These are phyloP conservation scores for Trachymyrmex septentrionalis DNA, from an alignment of 1,140 invertebrate genomes.

Conservation along the genomic window DNA sequence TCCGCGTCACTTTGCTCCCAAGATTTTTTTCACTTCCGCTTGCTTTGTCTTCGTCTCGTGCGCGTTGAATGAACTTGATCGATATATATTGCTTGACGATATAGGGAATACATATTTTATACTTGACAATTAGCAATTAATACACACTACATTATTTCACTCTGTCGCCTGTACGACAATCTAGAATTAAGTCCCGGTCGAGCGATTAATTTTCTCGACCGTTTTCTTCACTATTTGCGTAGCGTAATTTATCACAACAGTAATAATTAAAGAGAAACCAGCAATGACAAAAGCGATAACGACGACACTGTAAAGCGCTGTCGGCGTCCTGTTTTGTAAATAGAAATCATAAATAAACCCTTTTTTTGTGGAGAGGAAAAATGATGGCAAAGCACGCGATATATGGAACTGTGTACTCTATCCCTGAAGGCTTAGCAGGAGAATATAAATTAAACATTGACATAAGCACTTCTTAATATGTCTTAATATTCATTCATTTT, in stretches of 20 bases:
- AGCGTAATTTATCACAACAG: conserved; percentile 37
- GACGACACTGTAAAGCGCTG: background rate
- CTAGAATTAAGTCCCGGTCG: conserved; percentile 69
- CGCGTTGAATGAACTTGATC: conserved; percentile 47
- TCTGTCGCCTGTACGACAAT: conserved; percentile 23
- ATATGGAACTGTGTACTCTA: conserved; percentile 20
- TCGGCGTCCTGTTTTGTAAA: conserved; percentile 50
- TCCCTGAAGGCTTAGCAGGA: background rate
- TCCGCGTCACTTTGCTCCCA: background rate
- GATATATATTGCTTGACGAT: background rate
- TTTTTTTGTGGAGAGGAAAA: conserved; percentile 1
- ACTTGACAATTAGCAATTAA: conserved; percentile 66
- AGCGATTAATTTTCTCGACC: background rate
- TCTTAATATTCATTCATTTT: background rate
- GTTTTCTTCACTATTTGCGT: conserved; percentile 34
- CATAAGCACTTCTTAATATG: background rate
- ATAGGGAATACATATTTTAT: conserved; percentile 72
- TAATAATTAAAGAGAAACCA: conserved; percentile 15
- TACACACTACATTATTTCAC: conserved; percentile 59
- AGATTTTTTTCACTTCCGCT: conserved; percentile 10
- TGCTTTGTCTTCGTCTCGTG: conserved; percentile 62
- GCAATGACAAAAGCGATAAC: conserved; percentile 28
- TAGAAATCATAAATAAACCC: conserved; percentile 37
- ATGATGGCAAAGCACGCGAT: background rate
- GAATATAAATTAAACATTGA: background rate